Evolutionary conservation across 2,797 vertebrate species (phyloP).

Genomic region (Cyclopterus lumpus): DNA sequence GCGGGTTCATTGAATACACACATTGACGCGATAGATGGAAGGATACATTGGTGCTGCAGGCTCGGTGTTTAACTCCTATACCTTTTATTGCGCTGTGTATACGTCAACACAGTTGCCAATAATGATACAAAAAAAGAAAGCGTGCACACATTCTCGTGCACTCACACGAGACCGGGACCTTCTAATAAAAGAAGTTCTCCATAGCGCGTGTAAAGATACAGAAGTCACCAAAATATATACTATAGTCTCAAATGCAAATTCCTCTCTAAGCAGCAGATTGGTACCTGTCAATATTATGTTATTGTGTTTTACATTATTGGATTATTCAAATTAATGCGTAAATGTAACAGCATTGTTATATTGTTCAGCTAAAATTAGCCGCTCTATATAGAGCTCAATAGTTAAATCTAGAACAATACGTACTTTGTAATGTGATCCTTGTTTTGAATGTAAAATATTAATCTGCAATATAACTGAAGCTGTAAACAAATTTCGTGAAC

Average conservation of each 20-base stretch:
- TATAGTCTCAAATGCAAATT: background rate
- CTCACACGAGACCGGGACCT: background rate
- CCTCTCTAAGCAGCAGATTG: background rate
- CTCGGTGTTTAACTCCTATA: background rate
- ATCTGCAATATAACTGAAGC: background rate
- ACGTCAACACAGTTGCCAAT: background rate
- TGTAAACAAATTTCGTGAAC: background rate
- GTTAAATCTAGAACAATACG: background rate
- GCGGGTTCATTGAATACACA: background rate
- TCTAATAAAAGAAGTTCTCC: background rate
- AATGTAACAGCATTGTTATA: background rate
- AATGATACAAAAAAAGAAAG: background rate
- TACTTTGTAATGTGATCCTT: background rate
- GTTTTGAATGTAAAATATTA: background rate
- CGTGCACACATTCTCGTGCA: background rate
- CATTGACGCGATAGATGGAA: background rate
- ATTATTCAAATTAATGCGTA: background rate
- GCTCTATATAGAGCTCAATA: background rate
- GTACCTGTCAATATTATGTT: background rate
- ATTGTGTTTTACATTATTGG: background rate
- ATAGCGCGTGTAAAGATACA: background rate
- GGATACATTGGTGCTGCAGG: constrained; percentile 15
- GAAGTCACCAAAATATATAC: background rate
- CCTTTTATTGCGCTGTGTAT: background rate
- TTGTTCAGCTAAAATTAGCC: background rate